Evolutionary conservation across 2,888 invertebrate species (phyloP), one percentile per base, ranked within the genome.

Genomic region (Gastrophysa polygoni): DNA sequence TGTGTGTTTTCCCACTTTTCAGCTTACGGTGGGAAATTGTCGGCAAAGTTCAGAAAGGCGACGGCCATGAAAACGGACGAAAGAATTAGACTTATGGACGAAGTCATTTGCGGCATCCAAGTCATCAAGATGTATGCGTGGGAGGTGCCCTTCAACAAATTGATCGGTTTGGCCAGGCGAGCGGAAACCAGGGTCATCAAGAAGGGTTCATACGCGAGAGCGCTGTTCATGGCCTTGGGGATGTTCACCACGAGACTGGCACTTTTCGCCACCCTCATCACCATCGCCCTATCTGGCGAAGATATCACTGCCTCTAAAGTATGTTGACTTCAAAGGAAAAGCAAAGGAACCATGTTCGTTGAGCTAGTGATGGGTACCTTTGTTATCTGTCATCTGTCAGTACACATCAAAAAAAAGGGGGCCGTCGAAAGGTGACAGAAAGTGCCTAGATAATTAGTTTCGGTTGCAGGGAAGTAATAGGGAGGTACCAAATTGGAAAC

Each of bases 71-170:
- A 91, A 77, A 96, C 96, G 0, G 98, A 98, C 81, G 90, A 91
- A 72, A 86, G 98, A 67, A 92, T 98, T 32, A 88, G 94, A 52
- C 85, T 96, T 46, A 97, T 98, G 95, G 94, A 92, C 78, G 97
- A 98, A 85, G 90, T 98, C 71, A 91, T 98, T 66, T 88, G 88
- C 59, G 97, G 96, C 51, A 96, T 98, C 82, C 91, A 95, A 83
- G 93, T 93, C 66, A 88, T 90, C 68, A 90, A 91, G 79, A 88
- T 89, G 88, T 91, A 88, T 75, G 87, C 88, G 1, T 91, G 91
- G 86, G 91, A 91, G 74, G 86, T 84, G 62, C 88, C 90, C 0
- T 91, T 91, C 73, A 85, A 86, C n/a, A 83, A 85, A 18, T 73
- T 90, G 28, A 84, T 91, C 2, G 83, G 83, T 44, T 76, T 84